phyloP scores from a whole-genome alignment of 2,113 vertebrate genomes.

The Petromus typicus region DNA sequence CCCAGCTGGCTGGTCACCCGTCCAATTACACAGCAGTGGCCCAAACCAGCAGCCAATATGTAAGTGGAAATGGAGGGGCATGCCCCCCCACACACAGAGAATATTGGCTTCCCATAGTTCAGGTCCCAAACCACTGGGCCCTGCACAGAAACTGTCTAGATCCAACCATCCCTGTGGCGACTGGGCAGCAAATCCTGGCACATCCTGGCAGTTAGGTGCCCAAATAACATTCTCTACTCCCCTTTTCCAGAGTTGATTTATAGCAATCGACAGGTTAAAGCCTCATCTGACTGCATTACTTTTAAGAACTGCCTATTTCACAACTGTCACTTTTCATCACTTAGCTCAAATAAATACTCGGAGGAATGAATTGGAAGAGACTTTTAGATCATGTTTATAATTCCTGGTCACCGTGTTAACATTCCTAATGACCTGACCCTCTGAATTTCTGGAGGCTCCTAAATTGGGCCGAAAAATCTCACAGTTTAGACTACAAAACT shows the following conservation, averaged over 20 bases:
- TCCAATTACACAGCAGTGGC: too few species aligned
- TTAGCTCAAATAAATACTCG: slow-evolving; percentile 84
- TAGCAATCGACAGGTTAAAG: slow-evolving; percentile 89
- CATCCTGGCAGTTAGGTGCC: slow-evolving; percentile 74
- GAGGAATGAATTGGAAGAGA: slow-evolving; percentile 87
- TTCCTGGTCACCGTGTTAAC: slow-evolving; percentile 83
- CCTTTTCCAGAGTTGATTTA: slow-evolving; percentile 88
- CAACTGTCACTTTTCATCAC: slow-evolving; percentile 90
- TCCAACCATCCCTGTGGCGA: background rate
- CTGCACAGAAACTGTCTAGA: rapidly evolving
- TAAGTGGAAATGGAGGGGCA: background rate
- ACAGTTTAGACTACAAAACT: slow-evolving; percentile 60
- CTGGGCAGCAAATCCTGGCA: slow-evolving; percentile 56
- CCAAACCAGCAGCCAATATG: background rate
- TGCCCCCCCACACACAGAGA: background rate
- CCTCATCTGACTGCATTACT: slow-evolving; percentile 90
- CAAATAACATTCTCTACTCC: slow-evolving; percentile 84
- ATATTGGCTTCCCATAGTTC: rapidly evolving
- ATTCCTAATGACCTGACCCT: slow-evolving; percentile 83
- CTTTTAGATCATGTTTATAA: slow-evolving; percentile 86
- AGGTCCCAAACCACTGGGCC: background rate
- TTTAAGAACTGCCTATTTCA: slow-evolving; percentile 89
- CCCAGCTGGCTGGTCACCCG: background rate
- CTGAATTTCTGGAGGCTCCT: slow-evolving; percentile 56
- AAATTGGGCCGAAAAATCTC: slow-evolving; percentile 57